phyloP scores from a whole-genome alignment of 2,888 invertebrate species.

The Dusona sp. region DNA sequence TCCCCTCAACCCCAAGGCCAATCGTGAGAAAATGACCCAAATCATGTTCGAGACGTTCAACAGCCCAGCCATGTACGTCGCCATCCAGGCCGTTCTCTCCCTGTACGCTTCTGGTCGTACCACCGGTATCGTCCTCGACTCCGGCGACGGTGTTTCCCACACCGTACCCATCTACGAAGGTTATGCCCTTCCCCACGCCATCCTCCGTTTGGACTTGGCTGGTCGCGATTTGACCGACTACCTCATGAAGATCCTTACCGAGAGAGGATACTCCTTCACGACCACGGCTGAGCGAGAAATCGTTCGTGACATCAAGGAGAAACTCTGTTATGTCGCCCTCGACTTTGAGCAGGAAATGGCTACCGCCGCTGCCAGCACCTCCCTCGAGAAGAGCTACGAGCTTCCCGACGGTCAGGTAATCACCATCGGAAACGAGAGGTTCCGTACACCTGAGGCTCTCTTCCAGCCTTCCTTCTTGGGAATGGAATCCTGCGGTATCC shows the following conservation, averaged over 20 bases:
- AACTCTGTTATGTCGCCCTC: slow-evolving; percentile 95
- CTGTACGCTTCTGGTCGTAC: slow-evolving; percentile 97
- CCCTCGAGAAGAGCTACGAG: slow-evolving; percentile 96
- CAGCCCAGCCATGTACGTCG: slow-evolving; percentile 96
- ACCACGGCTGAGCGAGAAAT: slow-evolving; percentile 98
- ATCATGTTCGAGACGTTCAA: slow-evolving; percentile 97
- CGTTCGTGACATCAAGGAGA: slow-evolving; percentile 97
- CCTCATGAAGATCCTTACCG: slow-evolving; percentile 98
- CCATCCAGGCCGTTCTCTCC: slow-evolving; percentile 96
- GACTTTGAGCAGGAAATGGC: slow-evolving; percentile 99
- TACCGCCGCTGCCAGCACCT: slow-evolving; percentile 95
- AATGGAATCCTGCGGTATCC: slow-evolving; percentile 95
- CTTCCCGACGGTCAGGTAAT: slow-evolving; percentile 95
- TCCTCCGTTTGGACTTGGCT: slow-evolving; percentile 98
- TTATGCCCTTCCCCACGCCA: slow-evolving; percentile 96
- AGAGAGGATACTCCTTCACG: slow-evolving; percentile 97
- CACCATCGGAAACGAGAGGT: slow-evolving; percentile 94
- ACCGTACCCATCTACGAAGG: slow-evolving; percentile 97
- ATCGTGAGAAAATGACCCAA: slow-evolving; percentile 98
- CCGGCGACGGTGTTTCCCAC: slow-evolving; percentile 97
- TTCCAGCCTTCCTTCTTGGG: slow-evolving; percentile 96
- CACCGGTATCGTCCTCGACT: slow-evolving; percentile 97
- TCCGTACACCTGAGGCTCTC: slow-evolving; percentile 94
- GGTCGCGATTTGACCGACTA: slow-evolving; percentile 98
- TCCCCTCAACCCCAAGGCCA: slow-evolving; percentile 97